Percentiles rank a stretch among this genome's conserved stretches.
Evolutionary conservation across 2,888 invertebrate genomes (phyloP).

Genomic region (Teleiodes luculella): DNA sequence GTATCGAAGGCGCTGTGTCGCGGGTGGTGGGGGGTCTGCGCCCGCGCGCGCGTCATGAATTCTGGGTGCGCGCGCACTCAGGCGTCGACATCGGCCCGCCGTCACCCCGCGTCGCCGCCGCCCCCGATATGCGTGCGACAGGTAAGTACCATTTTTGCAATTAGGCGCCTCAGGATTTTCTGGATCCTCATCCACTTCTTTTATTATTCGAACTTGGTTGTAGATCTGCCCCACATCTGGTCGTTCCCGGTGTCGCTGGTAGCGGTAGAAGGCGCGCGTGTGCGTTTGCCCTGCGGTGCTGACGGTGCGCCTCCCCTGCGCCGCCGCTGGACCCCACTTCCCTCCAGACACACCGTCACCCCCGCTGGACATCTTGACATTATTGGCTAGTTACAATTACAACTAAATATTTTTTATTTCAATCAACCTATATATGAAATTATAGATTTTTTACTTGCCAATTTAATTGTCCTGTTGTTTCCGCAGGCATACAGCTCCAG

Average conservation of each 20-base stretch:
- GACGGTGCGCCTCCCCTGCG: constrained; percentile 82
- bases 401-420: no score
- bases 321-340: constrained; percentile 78
- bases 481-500: constrained; percentile 81
- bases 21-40: constrained; percentile 83
- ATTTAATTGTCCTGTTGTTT: no score
- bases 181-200: constrained; percentile 30
- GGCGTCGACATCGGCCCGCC: constrained; percentile 81
- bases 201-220: neutral
- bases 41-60: constrained; percentile 86
- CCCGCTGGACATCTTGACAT: constrained; percentile 74
- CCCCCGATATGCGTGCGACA: constrained; percentile 30
- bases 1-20: constrained; percentile 62
- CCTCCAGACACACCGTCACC: constrained; percentile 78
- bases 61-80: constrained; percentile 86
- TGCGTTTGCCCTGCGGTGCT: constrained; percentile 82
- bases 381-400: neutral
- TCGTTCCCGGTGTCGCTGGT: constrained; percentile 84
- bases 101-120: constrained; percentile 79
- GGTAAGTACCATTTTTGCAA: neutral
- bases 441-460: no score
- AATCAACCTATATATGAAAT: no score
- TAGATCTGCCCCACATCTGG: constrained; percentile 87
- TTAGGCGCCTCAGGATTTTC: no score
- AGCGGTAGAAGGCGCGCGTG: constrained; percentile 80